Evolutionary conservation across 1,140 invertebrate genomes (phyloP).

Genomic region (Lanistes nyassanus): DNA sequence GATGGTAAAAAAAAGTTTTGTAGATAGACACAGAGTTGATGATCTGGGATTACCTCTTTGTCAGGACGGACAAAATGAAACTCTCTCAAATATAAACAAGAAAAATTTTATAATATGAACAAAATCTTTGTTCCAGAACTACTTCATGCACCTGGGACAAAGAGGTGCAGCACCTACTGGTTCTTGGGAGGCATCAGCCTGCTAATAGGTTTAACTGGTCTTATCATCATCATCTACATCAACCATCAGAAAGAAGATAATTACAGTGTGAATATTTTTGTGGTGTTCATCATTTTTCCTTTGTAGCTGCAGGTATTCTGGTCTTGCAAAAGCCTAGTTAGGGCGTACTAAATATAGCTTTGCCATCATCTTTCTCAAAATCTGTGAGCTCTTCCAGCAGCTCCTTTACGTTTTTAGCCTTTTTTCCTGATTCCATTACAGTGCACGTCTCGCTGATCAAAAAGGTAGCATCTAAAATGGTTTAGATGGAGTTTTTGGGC

Average conservation of each 20-base stretch:
- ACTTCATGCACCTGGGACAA: conserved; percentile 17
- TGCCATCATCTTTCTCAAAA: too few species aligned
- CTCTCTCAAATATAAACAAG: background rate
- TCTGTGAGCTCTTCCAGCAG: too few species aligned
- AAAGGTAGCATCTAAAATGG: too few species aligned
- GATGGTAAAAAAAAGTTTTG: background rate
- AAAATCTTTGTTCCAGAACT: background rate
- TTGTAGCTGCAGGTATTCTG: background rate
- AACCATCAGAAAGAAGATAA: background rate
- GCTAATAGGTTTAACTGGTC: conserved; percentile 57
- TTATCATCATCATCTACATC: conserved; percentile 45
- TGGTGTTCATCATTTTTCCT: background rate
- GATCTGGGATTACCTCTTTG: too few species aligned
- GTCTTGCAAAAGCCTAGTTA: background rate
- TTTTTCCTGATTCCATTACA: background rate
- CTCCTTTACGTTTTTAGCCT: background rate
- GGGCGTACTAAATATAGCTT: too few species aligned
- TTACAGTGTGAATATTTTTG: background rate
- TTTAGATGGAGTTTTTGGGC: too few species aligned
- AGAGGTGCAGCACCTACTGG: conserved; percentile 63
- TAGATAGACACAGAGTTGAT: background rate
- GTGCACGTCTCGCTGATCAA: too few species aligned
- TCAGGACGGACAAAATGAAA: too few species aligned
- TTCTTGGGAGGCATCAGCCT: conserved; percentile 58
- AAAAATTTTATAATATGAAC: background rate